phyloP scores from a whole-genome alignment of 2,113 vertebrate species.

The Myotis brandtii region DNA sequence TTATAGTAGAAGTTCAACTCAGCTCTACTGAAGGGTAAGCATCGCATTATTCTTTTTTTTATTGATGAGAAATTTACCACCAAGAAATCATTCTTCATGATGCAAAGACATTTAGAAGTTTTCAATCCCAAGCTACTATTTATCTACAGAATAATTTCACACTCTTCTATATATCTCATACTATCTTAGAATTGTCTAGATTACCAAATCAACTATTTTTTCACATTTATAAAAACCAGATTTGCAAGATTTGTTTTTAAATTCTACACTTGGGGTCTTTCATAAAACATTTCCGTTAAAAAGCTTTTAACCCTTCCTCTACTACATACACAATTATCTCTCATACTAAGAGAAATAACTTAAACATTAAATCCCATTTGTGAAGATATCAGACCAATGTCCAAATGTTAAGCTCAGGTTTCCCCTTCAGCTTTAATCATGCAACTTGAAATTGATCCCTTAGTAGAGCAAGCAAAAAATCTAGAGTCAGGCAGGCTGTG shows the following conservation, averaged over 20 bases:
- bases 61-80: not conserved
- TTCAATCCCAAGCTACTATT: not conserved
- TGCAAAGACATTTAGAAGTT: slow-evolving; percentile 23
- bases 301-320: slow-evolving; percentile 19
- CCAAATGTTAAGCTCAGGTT: not conserved
- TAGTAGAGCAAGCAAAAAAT: not conserved
- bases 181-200: not conserved
- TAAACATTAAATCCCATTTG: not conserved
- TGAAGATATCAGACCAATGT: not conserved
- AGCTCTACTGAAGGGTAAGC: not conserved
- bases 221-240: slow-evolving; percentile 16
- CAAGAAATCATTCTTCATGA: slow-evolving; percentile 32
- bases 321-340: not conserved
- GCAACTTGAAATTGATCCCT: not conserved
- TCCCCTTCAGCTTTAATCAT: not conserved
- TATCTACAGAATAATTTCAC: not conserved
- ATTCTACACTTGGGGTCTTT: not conserved
- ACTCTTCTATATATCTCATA: not conserved
- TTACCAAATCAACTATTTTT: not conserved
- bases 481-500: not conserved
- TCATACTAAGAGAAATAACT: slow-evolving; percentile 4
- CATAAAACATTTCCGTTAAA: not conserved
- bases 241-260: slow-evolving; percentile 10
- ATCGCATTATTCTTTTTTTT: not conserved
- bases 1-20: not conserved